These are phyloP conservation scores for Drosophila robusta DNA, from an alignment of 2,888 invertebrate species.

Conservation along the genomic window DNA sequence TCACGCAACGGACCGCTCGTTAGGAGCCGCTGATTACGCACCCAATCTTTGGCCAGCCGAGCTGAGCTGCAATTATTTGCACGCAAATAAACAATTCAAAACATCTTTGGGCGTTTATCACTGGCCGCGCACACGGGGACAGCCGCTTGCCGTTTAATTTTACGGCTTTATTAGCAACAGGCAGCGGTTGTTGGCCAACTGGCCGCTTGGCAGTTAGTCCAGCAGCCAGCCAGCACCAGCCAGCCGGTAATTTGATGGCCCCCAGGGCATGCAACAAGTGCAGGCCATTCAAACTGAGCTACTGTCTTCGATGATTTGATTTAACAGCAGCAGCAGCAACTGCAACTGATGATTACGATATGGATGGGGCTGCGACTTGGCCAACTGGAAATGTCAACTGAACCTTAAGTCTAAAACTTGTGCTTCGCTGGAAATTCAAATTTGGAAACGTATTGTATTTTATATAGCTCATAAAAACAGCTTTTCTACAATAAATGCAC, in stretches of 20 bases:
- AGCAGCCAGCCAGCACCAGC: constrained; percentile 10
- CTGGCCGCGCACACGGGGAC: constrained; percentile 42
- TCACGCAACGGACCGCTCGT: constrained; percentile 41
- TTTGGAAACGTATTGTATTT: no score
- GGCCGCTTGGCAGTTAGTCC: neutral
- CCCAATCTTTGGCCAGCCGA: constrained; percentile 38
- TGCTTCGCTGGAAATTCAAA: no score
- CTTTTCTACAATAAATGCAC: no score
- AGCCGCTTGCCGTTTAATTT: constrained; percentile 75
- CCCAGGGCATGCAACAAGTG: constrained; percentile 56
- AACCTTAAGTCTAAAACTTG: neutral
- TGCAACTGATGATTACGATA: constrained; percentile 26
- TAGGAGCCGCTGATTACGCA: constrained; percentile 54
- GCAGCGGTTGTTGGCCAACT: constrained; percentile 9
- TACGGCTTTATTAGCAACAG: constrained; percentile 74
- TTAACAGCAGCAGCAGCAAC: constrained; percentile 28
- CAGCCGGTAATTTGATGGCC: constrained; percentile 70
- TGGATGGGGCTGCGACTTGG: neutral
- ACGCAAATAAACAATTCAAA: constrained; percentile 78
- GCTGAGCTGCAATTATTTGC: constrained; percentile 65
- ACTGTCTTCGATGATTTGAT: constrained; percentile 63
- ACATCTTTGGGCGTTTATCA: constrained; percentile 73
- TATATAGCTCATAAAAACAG: no score
- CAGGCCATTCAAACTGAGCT: constrained; percentile 58
- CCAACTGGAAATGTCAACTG: constrained; percentile 3